Conservation (phyloP, 2,797 vertebrate species). For the Hirundo rustica region DNA sequence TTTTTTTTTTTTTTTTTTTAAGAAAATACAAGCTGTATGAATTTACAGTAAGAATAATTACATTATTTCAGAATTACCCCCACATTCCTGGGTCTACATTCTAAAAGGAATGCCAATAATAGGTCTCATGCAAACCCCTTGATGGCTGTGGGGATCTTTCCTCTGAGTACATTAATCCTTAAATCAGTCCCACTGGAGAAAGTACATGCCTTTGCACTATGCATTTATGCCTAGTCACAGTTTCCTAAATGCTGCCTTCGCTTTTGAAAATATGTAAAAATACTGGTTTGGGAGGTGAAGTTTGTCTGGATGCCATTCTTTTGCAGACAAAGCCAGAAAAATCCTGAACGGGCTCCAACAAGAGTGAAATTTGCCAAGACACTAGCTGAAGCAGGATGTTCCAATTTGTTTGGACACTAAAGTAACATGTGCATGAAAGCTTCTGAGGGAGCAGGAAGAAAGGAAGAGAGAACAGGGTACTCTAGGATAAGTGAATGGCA, state of each 20-base stretch:
- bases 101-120: background rate
- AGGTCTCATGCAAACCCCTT: background rate
- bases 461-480: background rate
- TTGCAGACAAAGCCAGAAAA: slow-evolving; percentile 57
- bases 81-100: background rate
- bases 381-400: slow-evolving; percentile 68
- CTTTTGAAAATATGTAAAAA: slow-evolving; percentile 42
- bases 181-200: background rate
- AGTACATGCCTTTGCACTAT: background rate
- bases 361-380: slow-evolving; percentile 61
- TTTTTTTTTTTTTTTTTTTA: background rate
- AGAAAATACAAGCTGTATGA: background rate
- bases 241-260: slow-evolving; percentile 32
- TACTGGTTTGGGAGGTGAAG: slow-evolving; percentile 28
- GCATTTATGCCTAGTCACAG: slow-evolving; percentile 41
- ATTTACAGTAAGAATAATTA: background rate
- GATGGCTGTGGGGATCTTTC: background rate
- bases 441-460: slow-evolving; percentile 27
- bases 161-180: background rate
- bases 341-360: slow-evolving; percentile 70
- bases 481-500: background rate
- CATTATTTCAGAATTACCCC: background rate
- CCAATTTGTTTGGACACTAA: slow-evolving; percentile 69
- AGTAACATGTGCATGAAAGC: slow-evolving; percentile 44
- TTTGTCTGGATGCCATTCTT: slow-evolving; percentile 71